A percentile compares a stretch with the other conserved stretches of the same genome.
These are phyloP conservation scores for Anastrepha obliqua DNA, from an alignment of 1,140 invertebrate genomes.

Conservation along the genomic window DNA sequence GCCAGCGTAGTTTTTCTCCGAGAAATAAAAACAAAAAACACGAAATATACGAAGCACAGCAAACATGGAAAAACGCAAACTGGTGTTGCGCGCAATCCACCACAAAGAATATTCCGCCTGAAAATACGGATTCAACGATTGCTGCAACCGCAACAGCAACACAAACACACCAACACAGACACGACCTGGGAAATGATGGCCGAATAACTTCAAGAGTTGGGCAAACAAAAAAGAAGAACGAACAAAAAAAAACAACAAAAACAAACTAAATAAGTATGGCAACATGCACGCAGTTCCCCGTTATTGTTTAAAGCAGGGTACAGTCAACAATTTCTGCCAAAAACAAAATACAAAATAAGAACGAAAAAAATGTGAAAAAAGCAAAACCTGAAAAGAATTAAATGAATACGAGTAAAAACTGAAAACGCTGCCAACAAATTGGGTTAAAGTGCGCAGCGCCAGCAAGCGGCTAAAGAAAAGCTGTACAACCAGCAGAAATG, in stretches of 20 bases:
- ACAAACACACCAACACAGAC: not conserved
- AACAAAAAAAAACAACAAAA: not conserved
- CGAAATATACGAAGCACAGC: not conserved
- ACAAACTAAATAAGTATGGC: not conserved
- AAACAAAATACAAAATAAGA: not conserved
- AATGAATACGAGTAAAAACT: not conserved
- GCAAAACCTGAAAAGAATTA: not conserved
- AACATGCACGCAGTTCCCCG: not conserved
- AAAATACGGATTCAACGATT: conserved; percentile 7
- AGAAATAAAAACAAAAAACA: not conserved
- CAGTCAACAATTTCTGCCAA: conserved; percentile 33
- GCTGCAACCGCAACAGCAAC: not conserved
- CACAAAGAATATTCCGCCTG: conserved; percentile 7
- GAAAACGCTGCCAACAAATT: conserved; percentile 9
- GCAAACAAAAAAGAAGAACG: not conserved
- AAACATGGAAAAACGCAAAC: not conserved
- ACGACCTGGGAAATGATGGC: not conserved
- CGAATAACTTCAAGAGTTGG: not conserved
- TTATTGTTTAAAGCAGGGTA: conserved; percentile 12
- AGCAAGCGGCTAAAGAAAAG: not conserved
- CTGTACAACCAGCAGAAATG: not conserved
- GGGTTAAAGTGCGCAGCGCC: conserved; percentile 14
- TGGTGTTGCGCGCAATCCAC: not conserved
- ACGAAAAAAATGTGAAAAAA: not conserved
- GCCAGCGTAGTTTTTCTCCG: not conserved